These are phyloP conservation scores for Bergia sp. DNA, from an alignment of 92 coral and sea anemone genomes.

Conservation along the genomic window DNA sequence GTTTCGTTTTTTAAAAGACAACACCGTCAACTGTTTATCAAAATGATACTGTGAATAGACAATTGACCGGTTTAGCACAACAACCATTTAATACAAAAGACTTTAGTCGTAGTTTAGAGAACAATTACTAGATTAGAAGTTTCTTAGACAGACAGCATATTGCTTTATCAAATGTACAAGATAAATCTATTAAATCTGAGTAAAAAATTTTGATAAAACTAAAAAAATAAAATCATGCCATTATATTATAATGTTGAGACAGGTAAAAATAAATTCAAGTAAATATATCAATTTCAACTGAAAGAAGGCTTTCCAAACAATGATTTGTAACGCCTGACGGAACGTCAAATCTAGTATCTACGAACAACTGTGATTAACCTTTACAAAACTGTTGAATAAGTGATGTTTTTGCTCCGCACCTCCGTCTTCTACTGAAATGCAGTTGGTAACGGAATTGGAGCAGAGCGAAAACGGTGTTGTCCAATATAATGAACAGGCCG, in stretches of 20 bases:
- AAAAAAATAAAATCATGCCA: no score
- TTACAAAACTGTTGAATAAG: not conserved
- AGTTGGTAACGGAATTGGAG: not conserved
- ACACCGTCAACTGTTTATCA: not conserved
- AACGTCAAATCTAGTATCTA: not conserved
- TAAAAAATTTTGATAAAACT: not conserved
- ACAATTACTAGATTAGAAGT: not conserved
- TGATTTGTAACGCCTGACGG: not conserved
- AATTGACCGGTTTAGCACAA: not conserved
- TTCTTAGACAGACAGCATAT: not conserved
- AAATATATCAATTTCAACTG: not conserved
- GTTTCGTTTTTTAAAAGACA: no score
- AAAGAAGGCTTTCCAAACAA: not conserved
- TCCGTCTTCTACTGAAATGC: not conserved
- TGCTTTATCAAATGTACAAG: not conserved
- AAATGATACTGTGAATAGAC: not conserved
- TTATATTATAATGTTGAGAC: not conserved
- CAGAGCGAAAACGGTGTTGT: not conserved
- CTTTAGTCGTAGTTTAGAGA: not conserved
- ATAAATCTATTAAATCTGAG: not conserved
- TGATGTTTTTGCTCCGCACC: not conserved
- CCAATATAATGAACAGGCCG: conserved; percentile 1
- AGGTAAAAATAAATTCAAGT: not conserved
- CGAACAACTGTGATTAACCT: not conserved
- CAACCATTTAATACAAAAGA: not conserved